Evolutionary conservation across 2,113 vertebrate genomes (phyloP).

Genomic region (Hystrix brachyura): DNA sequence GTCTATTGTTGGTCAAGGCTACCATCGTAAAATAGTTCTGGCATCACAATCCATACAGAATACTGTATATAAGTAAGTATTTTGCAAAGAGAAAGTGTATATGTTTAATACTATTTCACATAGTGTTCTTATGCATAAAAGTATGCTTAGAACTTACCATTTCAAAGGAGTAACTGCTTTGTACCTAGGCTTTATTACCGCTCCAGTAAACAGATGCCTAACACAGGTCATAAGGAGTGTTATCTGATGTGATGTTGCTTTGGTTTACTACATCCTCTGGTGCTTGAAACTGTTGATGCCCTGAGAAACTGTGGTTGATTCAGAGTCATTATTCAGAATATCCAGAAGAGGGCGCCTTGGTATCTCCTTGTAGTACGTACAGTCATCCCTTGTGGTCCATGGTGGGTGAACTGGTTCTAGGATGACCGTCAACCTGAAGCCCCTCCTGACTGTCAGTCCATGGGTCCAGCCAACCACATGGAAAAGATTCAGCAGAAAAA

Average conservation of each 20-base stretch:
- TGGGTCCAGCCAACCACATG: not conserved
- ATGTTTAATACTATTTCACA: not conserved
- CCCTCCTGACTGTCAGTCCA: not conserved
- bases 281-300: not conserved
- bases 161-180: not conserved
- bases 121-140: not conserved
- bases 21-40: slow-evolving; percentile 98
- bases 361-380: not conserved
- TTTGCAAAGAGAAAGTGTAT: not conserved
- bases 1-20: slow-evolving; percentile 97
- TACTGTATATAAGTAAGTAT: slow-evolving; percentile 95
- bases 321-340: not conserved
- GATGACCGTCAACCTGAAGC: too few relatives aligned
- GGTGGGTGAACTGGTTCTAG: not conserved
- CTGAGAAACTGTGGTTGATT: not conserved
- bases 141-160: not conserved
- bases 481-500: not conserved
- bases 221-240: not conserved
- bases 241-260: not conserved
- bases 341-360: slow-evolving; percentile 70
- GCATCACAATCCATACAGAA: slow-evolving; percentile 98
- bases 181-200: not conserved
- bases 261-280: not conserved
- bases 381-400: not conserved
- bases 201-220: not conserved